These are phyloP conservation scores for Gymnothorax reevesii DNA, from an alignment of 2,797 vertebrate species.

Conservation along the genomic window DNA sequence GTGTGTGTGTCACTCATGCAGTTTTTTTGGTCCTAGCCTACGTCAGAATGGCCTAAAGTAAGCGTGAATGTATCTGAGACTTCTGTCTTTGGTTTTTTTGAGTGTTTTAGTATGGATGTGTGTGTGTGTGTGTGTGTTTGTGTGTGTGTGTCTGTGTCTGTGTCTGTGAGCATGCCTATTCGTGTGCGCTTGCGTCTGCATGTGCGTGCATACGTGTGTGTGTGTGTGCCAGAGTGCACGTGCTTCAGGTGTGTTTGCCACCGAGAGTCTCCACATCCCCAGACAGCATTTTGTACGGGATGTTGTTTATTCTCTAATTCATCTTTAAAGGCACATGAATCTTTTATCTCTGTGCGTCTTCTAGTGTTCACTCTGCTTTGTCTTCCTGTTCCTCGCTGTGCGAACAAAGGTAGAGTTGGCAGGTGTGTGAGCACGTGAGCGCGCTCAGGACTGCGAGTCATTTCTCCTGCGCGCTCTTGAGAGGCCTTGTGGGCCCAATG, in stretches of 20 bases:
- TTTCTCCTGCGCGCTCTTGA: not conserved
- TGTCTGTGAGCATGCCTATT: too few relatives aligned
- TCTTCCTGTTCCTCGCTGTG: not conserved
- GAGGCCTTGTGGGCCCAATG: not conserved
- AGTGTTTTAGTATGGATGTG: not conserved
- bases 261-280: not conserved
- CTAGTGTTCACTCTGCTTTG: constrained; percentile 13
- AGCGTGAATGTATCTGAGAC: too few relatives aligned
- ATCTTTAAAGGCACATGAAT: constrained; percentile 35
- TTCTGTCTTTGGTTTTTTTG: not conserved
- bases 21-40: too few relatives aligned
- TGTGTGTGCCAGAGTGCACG: constrained; percentile 30
- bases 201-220: constrained; percentile 16
- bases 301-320: constrained; percentile 23
- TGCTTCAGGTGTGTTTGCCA: not conserved
- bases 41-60: too few relatives aligned
- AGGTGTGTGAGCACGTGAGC: not conserved
- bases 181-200: too few relatives aligned
- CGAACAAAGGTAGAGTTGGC: not conserved
- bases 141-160: not conserved
- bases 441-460: not conserved
- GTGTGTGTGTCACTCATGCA: too few relatives aligned
- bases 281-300: not conserved
- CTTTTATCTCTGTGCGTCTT: constrained; percentile 21
- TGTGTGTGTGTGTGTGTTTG: not conserved